phyloP scores from a whole-genome alignment of 2,797 vertebrate genomes.

The Pagetopsis macropterus region DNA sequence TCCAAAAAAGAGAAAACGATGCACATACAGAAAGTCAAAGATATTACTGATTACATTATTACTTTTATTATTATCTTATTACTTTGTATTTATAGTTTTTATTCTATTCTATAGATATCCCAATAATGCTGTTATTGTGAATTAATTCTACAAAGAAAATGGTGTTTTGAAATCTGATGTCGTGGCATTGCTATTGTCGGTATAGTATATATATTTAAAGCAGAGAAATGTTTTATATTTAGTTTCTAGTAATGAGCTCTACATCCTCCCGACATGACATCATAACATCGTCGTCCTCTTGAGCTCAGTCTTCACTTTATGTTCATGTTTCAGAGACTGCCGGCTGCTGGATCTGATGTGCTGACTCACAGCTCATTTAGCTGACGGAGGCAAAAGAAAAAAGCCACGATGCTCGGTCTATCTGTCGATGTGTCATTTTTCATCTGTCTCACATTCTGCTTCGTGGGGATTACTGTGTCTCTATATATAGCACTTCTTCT shows the following conservation, averaged over 20 bases:
- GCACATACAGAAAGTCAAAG: too few species aligned
- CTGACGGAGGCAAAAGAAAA: constrained; percentile 27
- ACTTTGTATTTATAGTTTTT: too few species aligned
- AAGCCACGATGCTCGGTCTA: neutral
- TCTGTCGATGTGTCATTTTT: constrained; percentile 23
- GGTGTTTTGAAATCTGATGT: too few species aligned
- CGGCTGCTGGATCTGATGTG: constrained; percentile 28
- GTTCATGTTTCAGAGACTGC: neutral
- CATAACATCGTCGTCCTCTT: neutral
- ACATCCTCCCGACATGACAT: neutral
- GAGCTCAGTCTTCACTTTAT: neutral
- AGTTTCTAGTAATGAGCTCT: neutral
- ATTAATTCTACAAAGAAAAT: too few species aligned
- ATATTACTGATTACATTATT: too few species aligned
- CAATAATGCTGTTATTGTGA: too few species aligned
- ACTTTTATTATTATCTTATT: too few species aligned
- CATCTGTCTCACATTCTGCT: constrained; percentile 28
- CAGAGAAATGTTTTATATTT: too few species aligned
- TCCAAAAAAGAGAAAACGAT: too few species aligned
- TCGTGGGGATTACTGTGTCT: constrained; percentile 14
- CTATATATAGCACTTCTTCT: constrained; percentile 31
- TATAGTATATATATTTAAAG: neutral
- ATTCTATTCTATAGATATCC: too few species aligned
- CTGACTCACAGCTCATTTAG: constrained; percentile 49
- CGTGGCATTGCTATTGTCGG: too few species aligned